Evolutionary conservation across 2,113 vertebrate genomes (phyloP), one percentile per base, ranked within the genome.

Genomic region (Hydropotes inermis): DNA sequence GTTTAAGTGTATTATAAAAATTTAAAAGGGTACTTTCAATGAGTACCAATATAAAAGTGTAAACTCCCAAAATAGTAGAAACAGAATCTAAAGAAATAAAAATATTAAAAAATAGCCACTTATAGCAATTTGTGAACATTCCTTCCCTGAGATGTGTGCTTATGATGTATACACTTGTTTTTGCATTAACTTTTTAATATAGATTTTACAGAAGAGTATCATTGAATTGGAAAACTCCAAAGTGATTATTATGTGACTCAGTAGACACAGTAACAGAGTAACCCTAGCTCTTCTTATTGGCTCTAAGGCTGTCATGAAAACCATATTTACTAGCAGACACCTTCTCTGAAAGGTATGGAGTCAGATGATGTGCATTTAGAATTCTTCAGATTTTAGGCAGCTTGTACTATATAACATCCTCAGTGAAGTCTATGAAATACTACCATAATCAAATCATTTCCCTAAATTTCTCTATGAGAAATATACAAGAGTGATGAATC

Each of bases 381-480:
- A 39, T 33, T 36, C 47, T 67, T 86, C 47, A 57, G 28, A 94
- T 64, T 95, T 93, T 81, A 87, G 78, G 60, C 39, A 45, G 28
- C 27, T 25, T 10, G 50, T 58, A 81, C 43, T 45, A 82, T 7
- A 9, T 57, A 78, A 87, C 14, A 55, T 15, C 45, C 30, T 39
- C 8, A 78, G 19, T 30, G 36, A 7, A 43, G 39, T 74, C 30
- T 70, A 19, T 57, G 57, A n/a, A 96, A 87, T 7, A 58, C 9
- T 16, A 67, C 23, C 1, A 52, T 43, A 57, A 88, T 92, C 57
- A 85, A 81, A 30, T 89, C 10, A 58, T 45, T 33, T 54, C 21
- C 92, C 70, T 39, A 91, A 57, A 78, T 87, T 91, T 96, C 81
- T 45, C 54, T 67, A 47, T 58, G 30, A 95, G 16, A 95, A 92